A percentile compares a stretch with the other conserved stretches of the same genome.
Conservation (phyloP, 2,888 invertebrate species). For the Choreutis nemorana region DNA sequence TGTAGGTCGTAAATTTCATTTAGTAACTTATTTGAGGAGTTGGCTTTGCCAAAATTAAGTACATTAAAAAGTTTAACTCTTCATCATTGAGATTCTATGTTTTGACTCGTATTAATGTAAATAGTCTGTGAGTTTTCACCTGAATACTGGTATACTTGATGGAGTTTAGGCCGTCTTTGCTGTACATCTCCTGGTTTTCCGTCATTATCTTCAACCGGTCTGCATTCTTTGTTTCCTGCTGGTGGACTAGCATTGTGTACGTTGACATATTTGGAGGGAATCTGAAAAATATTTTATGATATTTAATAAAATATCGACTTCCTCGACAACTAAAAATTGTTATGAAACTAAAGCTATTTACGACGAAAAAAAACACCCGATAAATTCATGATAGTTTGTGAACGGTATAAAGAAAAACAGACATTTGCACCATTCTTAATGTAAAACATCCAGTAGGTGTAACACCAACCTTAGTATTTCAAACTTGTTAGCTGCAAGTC, state of each 20-base stretch:
- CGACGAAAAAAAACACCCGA: no score
- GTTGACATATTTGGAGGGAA: constrained; percentile 37
- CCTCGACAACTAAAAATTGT: not conserved
- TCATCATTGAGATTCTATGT: constrained; percentile 18
- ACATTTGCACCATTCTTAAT: no score
- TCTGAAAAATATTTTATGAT: constrained; percentile 17
- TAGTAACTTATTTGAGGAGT: no score
- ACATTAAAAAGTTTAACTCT: no score
- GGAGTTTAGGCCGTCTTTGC: constrained; percentile 27
- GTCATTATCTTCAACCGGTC: constrained; percentile 23
- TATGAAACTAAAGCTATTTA: not conserved
- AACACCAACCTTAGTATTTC: constrained; percentile 28
- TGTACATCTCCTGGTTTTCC: constrained; percentile 16
- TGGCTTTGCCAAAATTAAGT: no score
- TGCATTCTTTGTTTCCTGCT: constrained; percentile 26
- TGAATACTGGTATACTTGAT: constrained; percentile 14
- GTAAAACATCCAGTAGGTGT: no score
- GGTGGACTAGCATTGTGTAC: constrained; percentile 49
- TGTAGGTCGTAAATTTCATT: no score
- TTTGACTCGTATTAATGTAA: constrained; percentile 32
- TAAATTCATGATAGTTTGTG: no score
- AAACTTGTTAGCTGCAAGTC: constrained; percentile 25
- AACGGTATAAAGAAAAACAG: no score
- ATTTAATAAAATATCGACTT: not conserved
- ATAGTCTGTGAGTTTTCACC: constrained; percentile 27